Percentiles rank a stretch among this genome's conserved stretches.
Conservation (phyloP, 2,113 vertebrate species). For the Opisthocomus hoazin region DNA sequence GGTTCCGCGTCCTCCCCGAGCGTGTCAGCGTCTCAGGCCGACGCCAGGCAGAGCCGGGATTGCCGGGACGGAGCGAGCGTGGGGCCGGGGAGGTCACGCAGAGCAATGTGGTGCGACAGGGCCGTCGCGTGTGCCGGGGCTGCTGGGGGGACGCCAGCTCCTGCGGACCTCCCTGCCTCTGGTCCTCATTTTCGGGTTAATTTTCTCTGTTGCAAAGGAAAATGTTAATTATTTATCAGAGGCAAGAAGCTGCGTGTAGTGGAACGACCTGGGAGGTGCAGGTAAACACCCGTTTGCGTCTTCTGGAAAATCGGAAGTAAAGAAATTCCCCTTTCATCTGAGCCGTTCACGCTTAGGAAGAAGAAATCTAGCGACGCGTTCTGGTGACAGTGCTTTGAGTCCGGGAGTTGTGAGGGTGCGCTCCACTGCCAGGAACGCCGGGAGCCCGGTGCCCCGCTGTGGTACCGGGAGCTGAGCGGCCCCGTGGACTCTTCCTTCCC, state of each 20-base stretch:
- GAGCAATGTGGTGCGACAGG: neutral
- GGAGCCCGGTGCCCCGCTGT: neutral
- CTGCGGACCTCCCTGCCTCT: neutral
- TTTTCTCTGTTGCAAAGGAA: neutral
- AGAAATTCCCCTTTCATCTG: neutral
- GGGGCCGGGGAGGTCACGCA: neutral
- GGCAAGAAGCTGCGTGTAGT: neutral
- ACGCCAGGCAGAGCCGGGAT: neutral
- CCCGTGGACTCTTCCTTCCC: neutral
- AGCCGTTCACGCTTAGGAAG: accelerated
- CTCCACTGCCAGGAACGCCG: no score
- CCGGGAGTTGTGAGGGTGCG: neutral
- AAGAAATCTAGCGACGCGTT: neutral
- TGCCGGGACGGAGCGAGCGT: accelerated
- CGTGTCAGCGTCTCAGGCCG: accelerated
- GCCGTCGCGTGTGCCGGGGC: accelerated
- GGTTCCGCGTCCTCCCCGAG: neutral
- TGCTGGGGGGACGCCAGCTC: accelerated
- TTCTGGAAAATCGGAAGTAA: neutral
- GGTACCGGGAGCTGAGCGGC: neutral
- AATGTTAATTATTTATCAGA: neutral
- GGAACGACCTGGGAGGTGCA: neutral
- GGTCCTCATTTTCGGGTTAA: neutral
- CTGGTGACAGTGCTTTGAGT: neutral
- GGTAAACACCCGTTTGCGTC: neutral